Conservation (phyloP, 2,797 vertebrate species). For the Pseudochromis fuscus region DNA sequence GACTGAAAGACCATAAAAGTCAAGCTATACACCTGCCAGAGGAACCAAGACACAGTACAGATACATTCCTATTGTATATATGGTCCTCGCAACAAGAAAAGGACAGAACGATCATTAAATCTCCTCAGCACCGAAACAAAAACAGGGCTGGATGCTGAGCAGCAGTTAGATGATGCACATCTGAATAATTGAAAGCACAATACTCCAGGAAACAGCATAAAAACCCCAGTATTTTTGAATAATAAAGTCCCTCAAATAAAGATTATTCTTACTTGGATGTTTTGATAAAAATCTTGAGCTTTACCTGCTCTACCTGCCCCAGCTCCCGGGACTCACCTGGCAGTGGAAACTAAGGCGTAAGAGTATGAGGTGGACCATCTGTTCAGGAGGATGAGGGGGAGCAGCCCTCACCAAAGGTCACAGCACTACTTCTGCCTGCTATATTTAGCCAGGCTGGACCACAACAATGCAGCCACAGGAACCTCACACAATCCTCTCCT, state of each 20-base stretch:
- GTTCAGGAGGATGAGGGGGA: conserved; percentile 61
- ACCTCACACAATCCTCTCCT: conserved; percentile 52
- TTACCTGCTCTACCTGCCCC: conserved; percentile 9
- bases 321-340: conserved; percentile 40
- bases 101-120: background rate
- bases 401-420: conserved; percentile 67
- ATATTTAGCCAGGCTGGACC: conserved; percentile 73
- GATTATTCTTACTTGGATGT: background rate
- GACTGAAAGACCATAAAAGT: background rate
- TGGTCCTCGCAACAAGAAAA: too few relatives aligned
- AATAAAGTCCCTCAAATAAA: background rate
- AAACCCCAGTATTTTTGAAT: background rate
- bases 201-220: conserved; percentile 5
- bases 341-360: conserved; percentile 23
- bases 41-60: background rate
- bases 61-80: background rate
- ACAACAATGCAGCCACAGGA: conserved; percentile 67
- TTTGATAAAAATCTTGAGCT: conserved; percentile 12
- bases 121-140: background rate
- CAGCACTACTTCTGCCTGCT: conserved; percentile 60
- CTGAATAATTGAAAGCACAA: conserved; percentile 45
- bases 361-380: conserved; percentile 55
- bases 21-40: background rate
- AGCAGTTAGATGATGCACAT: conserved; percentile 26
- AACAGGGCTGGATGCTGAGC: conserved; percentile 17